Base-by-base conservation (phyloP, 1,140 invertebrate species). In the Drosophila baimaii region DNA sequence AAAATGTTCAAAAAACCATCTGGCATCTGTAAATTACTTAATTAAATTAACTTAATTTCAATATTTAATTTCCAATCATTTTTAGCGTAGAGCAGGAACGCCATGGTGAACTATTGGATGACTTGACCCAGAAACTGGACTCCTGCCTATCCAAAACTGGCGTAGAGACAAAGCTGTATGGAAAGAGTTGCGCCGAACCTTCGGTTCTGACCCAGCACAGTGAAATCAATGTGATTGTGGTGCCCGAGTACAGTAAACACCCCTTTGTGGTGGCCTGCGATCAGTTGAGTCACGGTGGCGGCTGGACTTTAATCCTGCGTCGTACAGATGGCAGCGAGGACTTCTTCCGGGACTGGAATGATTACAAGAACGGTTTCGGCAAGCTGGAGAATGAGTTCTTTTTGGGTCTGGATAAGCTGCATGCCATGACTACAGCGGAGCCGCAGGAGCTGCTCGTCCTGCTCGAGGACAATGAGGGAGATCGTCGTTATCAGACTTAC, bases 291-390 rank as follows among this genome's bases (percentile, higher is more conserved):
- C 73, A 62, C 1, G 73, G 64, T 5, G 75, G 75, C 6, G 75
- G 73, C 2, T 79, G 76, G 77, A 73, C 68, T 5, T 37, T 93
- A 0, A 79, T 95, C 57, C 94, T 95, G 88, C 94, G 93, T 41
- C 92, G 95, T 19, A 93, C 92, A 55, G 94, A 95, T 63, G 95
- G 95, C 0, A 92, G 93, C 13, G 93, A 94, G 81, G 93, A 95
- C 59, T 95, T 95, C 75, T 93, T 92, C 72, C 92, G 93, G 51
- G 91, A 92, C 41, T 95, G 94, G 94, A 64, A 84, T 0, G 94
- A 95, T 31, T 95, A 95, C 69, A 94, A 94, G 54, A 83, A 93
- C 41, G 94, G 94, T 4, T 95, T 95, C 73, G 94, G 94, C 1
- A 94, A 94, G 68, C 68, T 94, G 17, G 93, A 93, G 19, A 93